phyloP scores from a whole-genome alignment of 2,113 vertebrate genomes.

The Ameiurus melas region DNA sequence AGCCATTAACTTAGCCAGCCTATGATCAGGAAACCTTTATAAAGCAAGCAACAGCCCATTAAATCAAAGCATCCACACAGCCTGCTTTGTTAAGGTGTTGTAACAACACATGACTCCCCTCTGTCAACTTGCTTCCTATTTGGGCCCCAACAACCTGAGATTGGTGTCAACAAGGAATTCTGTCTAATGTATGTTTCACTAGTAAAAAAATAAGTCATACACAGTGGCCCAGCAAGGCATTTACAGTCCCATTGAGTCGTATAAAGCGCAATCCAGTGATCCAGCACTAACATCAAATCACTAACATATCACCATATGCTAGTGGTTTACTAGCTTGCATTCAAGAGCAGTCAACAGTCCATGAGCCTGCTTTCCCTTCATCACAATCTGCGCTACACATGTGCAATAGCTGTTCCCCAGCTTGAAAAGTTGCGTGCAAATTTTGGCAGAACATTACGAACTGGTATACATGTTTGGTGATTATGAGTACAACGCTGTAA shows the following conservation, averaged over 20 bases:
- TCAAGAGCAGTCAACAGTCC: slow-evolving; percentile 46
- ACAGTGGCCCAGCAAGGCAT: slow-evolving; percentile 67
- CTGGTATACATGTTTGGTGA: background rate
- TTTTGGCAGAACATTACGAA: background rate
- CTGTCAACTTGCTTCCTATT: slow-evolving; percentile 67
- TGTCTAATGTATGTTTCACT: slow-evolving; percentile 69
- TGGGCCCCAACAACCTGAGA: slow-evolving; percentile 74
- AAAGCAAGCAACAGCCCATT: slow-evolving; percentile 59
- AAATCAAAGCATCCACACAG: slow-evolving; percentile 70
- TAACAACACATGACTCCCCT: slow-evolving; percentile 74
- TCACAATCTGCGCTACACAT: slow-evolving; percentile 1
- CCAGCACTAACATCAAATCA: slow-evolving; percentile 62
- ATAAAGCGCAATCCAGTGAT: slow-evolving; percentile 53
- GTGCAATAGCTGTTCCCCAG: slow-evolving; percentile 2
- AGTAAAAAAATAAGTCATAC: slow-evolving; percentile 71
- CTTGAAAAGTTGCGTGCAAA: background rate
- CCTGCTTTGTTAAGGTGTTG: slow-evolving; percentile 78
- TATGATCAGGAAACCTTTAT: slow-evolving; percentile 35
- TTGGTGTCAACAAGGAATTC: slow-evolving; percentile 77
- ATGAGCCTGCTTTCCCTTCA: slow-evolving; percentile 35
- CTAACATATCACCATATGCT: slow-evolving; percentile 65
- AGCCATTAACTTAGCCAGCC: background rate
- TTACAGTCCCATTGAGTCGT: slow-evolving; percentile 60
- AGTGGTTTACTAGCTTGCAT: slow-evolving; percentile 50
- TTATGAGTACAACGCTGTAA: background rate